phyloP scores from a whole-genome alignment of 2,797 vertebrate species.

The Propithecus perrieri region DNA sequence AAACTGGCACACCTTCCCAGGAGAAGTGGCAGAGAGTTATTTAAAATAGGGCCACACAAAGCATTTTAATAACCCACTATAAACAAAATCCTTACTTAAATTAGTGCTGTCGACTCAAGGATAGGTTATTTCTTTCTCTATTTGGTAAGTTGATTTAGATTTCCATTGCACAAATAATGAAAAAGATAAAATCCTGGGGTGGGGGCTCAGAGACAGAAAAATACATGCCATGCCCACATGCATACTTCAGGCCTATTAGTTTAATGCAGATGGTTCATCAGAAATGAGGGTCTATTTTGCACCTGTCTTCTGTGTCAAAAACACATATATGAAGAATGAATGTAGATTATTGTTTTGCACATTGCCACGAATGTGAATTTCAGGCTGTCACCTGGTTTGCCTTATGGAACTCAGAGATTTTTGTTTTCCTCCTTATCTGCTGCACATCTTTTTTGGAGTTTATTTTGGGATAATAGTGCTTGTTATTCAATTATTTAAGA shows the following conservation, averaged over 20 bases:
- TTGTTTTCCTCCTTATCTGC: constrained; percentile 24
- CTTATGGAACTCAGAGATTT: constrained; percentile 15
- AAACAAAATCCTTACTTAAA: constrained; percentile 42
- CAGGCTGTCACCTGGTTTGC: constrained; percentile 40
- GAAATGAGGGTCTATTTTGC: neutral
- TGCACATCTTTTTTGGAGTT: constrained; percentile 29
- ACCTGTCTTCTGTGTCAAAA: neutral
- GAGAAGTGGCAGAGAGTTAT: constrained; percentile 26
- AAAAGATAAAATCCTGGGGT: neutral
- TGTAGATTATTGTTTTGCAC: neutral
- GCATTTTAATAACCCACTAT: neutral
- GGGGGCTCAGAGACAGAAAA: neutral
- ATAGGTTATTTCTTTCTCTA: neutral
- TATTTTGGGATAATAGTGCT: constrained; percentile 71
- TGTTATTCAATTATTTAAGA: constrained; percentile 80
- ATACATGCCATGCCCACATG: neutral
- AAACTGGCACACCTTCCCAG: neutral
- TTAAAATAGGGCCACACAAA: constrained; percentile 31
- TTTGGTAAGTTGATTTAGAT: neutral
- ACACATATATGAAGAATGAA: neutral
- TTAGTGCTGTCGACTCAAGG: neutral
- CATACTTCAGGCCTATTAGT: neutral
- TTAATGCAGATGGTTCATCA: neutral
- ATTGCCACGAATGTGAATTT: neutral
- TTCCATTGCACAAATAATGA: neutral